Evolutionary conservation across 2,113 vertebrate genomes (phyloP).

Genomic region (Alces alces): DNA sequence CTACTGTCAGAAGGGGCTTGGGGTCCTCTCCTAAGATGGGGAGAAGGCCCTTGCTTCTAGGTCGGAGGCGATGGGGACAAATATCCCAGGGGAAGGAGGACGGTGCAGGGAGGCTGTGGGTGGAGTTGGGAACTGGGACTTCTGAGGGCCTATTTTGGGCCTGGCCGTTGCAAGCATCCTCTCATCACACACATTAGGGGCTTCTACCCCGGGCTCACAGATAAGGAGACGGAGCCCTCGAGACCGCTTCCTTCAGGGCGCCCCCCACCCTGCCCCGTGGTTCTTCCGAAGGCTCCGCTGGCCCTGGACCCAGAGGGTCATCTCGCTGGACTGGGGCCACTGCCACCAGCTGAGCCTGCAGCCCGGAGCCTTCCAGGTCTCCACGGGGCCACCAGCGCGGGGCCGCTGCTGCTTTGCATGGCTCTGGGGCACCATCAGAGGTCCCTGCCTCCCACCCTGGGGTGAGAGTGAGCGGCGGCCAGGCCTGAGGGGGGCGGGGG

Average conservation of each 20-base stretch:
- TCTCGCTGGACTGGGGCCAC: background rate
- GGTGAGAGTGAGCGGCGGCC: background rate
- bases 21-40: background rate
- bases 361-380: background rate
- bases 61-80: background rate
- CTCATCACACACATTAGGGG: fast-evolving
- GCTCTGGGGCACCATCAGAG: background rate
- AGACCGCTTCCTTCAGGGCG: fast-evolving
- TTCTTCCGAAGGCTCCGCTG: background rate
- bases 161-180: background rate
- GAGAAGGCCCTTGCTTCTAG: no score
- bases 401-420: slow-evolving; percentile 9
- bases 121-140: fast-evolving
- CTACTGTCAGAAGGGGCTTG: fast-evolving
- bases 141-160: fast-evolving
- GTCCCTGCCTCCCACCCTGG: background rate
- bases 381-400: background rate
- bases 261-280: fast-evolving
- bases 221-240: background rate
- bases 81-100: background rate
- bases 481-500: background rate
- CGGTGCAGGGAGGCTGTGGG: background rate
- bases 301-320: background rate
- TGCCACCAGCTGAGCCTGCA: background rate
- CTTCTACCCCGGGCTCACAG: background rate